phyloP scores from a whole-genome alignment of 2,888 invertebrate genomes.

The Himalopsyche kuldschensis region DNA sequence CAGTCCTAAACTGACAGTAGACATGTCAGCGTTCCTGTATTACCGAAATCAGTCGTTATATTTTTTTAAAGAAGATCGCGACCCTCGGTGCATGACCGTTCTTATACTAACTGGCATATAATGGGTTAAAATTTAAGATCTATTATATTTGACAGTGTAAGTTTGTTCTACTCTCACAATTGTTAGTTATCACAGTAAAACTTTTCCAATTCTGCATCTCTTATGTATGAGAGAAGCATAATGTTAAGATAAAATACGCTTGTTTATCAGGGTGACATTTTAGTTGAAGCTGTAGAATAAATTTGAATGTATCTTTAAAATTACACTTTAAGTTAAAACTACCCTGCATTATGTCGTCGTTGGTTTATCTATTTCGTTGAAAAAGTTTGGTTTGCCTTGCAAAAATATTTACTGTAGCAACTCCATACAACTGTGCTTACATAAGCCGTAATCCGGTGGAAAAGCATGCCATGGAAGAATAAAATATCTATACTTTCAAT shows the following conservation, averaged over 20 bases:
- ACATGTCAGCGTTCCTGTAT: too few relatives aligned
- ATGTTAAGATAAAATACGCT: neutral
- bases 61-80: too few relatives aligned
- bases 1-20: too few relatives aligned
- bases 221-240: neutral
- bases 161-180: too few relatives aligned
- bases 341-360: neutral
- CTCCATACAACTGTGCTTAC: neutral
- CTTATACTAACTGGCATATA: too few relatives aligned
- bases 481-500: too few relatives aligned
- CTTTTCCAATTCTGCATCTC: neutral
- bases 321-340: neutral
- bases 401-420: neutral
- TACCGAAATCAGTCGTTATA: too few relatives aligned
- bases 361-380: neutral
- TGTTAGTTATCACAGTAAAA: neutral
- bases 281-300: neutral
- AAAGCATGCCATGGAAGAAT: neutral
- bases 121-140: too few relatives aligned
- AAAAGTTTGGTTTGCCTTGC: neutral
- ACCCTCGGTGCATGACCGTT: too few relatives aligned
- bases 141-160: too few relatives aligned
- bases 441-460: neutral
- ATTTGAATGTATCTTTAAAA: neutral
- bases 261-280: neutral